Percentiles rank a stretch among this genome's conserved stretches.
These are phyloP conservation scores for Pyrgilauda ruficollis DNA, from an alignment of 2,113 vertebrate genomes.

Conservation along the genomic window DNA sequence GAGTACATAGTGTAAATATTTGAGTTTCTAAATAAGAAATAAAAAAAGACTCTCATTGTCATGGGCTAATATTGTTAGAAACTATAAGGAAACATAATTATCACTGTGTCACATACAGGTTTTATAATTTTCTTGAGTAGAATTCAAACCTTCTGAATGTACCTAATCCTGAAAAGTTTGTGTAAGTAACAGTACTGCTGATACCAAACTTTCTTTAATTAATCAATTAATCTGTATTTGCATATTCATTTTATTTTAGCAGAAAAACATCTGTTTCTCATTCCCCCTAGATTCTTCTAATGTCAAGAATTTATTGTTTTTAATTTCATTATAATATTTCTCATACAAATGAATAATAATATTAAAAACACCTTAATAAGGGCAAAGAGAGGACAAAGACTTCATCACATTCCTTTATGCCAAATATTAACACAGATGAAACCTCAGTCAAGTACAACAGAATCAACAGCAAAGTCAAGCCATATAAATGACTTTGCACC, in stretches of 20 bases:
- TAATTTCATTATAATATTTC: not conserved
- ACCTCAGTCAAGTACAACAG: not conserved
- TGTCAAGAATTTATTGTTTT: not conserved
- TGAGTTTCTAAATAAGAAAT: not conserved
- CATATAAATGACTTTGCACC: not conserved
- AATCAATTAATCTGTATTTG: not conserved
- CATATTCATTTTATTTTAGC: not conserved
- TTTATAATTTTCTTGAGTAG: not conserved
- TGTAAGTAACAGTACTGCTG: not conserved
- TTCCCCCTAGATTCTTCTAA: not conserved
- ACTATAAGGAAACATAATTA: not conserved
- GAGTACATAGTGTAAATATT: not conserved
- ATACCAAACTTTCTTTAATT: not conserved
- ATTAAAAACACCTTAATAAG: not conserved
- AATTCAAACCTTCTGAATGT: not conserved
- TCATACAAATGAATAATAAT: not conserved
- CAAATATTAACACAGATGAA: not conserved
- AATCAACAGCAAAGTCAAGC: not conserved
- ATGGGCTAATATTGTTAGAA: not conserved
- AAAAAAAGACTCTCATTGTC: accelerated
- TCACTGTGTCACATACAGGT: not conserved
- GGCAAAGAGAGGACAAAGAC: not conserved
- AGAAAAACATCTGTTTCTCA: not conserved
- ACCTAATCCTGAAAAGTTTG: not conserved
- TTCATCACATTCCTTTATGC: accelerated